Percentiles rank a stretch among this genome's conserved stretches.
Evolutionary conservation across 2,888 invertebrate genomes (phyloP).

Genomic region (Caenorhabditis uteleia): DNA sequence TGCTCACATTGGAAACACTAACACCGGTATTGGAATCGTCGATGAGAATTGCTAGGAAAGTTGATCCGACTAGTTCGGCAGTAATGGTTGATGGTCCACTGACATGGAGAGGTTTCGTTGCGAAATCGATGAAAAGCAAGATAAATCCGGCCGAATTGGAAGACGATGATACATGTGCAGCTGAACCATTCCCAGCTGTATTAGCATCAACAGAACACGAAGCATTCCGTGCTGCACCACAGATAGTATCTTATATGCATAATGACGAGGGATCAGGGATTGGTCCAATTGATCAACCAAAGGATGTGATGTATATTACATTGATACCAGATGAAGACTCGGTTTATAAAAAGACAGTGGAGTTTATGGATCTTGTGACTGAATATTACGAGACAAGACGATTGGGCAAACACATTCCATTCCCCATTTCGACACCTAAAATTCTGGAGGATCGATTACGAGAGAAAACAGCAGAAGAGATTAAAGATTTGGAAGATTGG

Average conservation of each 20-base stretch:
- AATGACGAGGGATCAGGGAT: conserved; percentile 78
- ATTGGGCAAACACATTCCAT: conserved; percentile 89
- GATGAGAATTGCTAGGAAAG: conserved; percentile 29
- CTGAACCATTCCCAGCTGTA: conserved; percentile 73
- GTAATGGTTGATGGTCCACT: conserved; percentile 86
- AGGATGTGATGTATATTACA: conserved; percentile 93
- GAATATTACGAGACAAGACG: conserved; percentile 83
- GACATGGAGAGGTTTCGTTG: conserved; percentile 96
- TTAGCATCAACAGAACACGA: conserved; percentile 45
- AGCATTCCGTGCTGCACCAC: conserved; percentile 37
- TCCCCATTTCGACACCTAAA: conserved; percentile 70
- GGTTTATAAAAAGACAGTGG: conserved; percentile 78
- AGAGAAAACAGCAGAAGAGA: too few species aligned
- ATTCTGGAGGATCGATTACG: background rate
- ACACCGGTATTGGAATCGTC: conserved; percentile 43
- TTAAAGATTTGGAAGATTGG: too few species aligned
- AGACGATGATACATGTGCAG: conserved; percentile 60
- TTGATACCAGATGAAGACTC: conserved; percentile 90
- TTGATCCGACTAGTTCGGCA: background rate
- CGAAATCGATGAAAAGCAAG: conserved; percentile 72
- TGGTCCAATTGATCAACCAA: conserved; percentile 91
- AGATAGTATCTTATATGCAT: conserved; percentile 12
- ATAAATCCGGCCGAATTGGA: too few species aligned
- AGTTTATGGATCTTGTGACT: conserved; percentile 56
- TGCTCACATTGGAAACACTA: conserved; percentile 16